Conservation (phyloP, 2,797 vertebrate genomes). For the Streptopelia turtur region DNA sequence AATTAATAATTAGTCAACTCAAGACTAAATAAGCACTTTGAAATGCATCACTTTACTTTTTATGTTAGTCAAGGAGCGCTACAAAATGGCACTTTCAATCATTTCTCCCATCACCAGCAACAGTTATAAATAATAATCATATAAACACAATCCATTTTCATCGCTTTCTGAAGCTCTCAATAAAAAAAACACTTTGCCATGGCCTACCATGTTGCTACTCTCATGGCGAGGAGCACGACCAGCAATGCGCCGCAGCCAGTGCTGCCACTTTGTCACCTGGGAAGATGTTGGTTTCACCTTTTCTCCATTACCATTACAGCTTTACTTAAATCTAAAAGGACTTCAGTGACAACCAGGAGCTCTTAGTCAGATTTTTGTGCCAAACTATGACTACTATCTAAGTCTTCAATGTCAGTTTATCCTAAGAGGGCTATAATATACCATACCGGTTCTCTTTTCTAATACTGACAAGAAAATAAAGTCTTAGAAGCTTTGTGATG, state of each 20-base stretch:
- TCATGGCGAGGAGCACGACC: background rate
- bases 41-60: background rate
- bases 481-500: background rate
- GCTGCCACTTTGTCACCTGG: accelerated
- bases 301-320: background rate
- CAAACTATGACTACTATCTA: background rate
- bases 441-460: background rate
- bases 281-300: conserved; percentile 13
- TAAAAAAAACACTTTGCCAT: background rate
- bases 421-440: background rate
- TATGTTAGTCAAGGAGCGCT: conserved; percentile 16
- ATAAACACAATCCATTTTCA: background rate
- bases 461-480: background rate
- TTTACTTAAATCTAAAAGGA: conserved; percentile 38
- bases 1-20: conserved; percentile 42
- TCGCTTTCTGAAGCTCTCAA: conserved; percentile 33
- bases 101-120: conserved; percentile 8
- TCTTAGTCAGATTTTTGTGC: conserved; percentile 9
- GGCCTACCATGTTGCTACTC: background rate
- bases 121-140: conserved; percentile 50
- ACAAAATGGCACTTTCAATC: conserved; percentile 11
- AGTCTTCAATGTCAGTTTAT: background rate
- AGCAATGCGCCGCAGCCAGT: background rate
- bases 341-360: background rate
- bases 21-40: conserved; percentile 66